Percentiles rank a stretch among this genome's conserved stretches.
Evolutionary conservation across 2,888 invertebrate species (phyloP).

Genomic region (Tachystola acroxantha): DNA sequence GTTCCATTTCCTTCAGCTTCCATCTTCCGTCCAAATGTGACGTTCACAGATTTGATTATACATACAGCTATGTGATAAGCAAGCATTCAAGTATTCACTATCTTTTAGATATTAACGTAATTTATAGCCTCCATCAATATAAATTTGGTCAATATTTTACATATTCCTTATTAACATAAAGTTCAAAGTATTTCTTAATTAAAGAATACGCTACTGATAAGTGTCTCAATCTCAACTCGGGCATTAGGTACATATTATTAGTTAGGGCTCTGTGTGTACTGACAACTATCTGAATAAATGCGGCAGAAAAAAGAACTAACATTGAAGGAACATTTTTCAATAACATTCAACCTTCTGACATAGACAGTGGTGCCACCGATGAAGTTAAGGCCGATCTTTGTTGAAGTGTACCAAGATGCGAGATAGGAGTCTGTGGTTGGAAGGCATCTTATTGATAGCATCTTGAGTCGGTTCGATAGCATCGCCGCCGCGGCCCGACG

Average conservation of each 20-base stretch:
- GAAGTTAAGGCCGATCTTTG: neutral
- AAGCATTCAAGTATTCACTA: constrained; percentile 17
- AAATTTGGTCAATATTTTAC: constrained; percentile 25
- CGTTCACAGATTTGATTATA: neutral
- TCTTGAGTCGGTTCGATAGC: constrained; percentile 27
- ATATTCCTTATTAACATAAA: constrained; percentile 3
- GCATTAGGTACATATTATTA: constrained; percentile 44
- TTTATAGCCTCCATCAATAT: constrained; percentile 24
- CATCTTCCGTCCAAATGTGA: neutral
- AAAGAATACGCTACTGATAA: constrained; percentile 34
- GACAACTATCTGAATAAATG: constrained; percentile 15
- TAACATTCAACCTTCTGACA: neutral
- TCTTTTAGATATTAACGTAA: constrained; percentile 20
- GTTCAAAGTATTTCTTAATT: constrained; percentile 43
- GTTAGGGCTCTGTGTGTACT: constrained; percentile 30
- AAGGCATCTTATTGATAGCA: constrained; percentile 37
- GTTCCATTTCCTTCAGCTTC: constrained; percentile 1
- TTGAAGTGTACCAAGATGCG: constrained; percentile 28
- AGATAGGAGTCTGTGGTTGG: constrained; percentile 38
- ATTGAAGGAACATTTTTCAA: neutral
- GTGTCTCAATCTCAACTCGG: constrained; percentile 49
- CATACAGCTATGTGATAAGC: constrained; percentile 11
- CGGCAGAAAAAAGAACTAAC: constrained; percentile 16
- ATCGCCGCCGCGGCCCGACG: constrained; percentile 20
- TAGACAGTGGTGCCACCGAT: neutral